phyloP scores from a whole-genome alignment of 2,888 invertebrate genomes.

The Pristionchus arcanus region DNA sequence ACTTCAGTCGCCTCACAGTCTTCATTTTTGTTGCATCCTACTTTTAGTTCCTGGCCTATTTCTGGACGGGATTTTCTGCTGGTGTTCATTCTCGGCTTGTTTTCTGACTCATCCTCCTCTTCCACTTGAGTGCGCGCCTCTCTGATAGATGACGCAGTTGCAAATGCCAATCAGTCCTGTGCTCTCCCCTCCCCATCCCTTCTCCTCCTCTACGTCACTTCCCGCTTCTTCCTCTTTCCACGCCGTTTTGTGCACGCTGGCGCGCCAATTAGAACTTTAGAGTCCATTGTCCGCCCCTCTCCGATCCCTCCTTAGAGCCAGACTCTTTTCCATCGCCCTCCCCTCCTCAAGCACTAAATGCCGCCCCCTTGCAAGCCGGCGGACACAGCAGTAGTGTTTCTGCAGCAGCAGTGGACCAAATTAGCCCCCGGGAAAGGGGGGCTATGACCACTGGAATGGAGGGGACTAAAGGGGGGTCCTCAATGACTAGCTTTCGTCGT shows the following conservation, averaged over 20 bases:
- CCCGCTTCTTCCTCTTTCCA: neutral
- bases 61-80: neutral
- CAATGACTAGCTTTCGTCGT: neutral
- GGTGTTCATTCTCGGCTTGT: neutral
- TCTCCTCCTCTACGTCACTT: neutral
- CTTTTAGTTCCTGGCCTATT: neutral
- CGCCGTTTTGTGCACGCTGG: slow-evolving; percentile 1
- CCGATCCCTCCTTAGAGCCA: neutral
- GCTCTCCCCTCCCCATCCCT: neutral
- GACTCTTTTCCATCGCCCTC: neutral
- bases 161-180: slow-evolving; percentile 3
- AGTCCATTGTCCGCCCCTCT: neutral
- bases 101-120: neutral
- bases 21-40: neutral
- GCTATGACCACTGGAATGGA: neutral
- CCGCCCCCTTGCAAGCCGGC: neutral
- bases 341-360: neutral
- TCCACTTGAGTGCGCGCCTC: neutral
- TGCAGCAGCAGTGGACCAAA: neutral
- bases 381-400: neutral
- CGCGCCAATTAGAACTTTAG: slow-evolving; percentile 21
- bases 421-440: neutral
- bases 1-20: neutral
- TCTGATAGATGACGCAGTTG: slow-evolving; percentile 16
- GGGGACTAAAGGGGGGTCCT: neutral